A percentile compares a stretch with the other conserved stretches of the same genome.
phyloP scores from a whole-genome alignment of 2,797 vertebrate genomes.

The Poecilia picta region DNA sequence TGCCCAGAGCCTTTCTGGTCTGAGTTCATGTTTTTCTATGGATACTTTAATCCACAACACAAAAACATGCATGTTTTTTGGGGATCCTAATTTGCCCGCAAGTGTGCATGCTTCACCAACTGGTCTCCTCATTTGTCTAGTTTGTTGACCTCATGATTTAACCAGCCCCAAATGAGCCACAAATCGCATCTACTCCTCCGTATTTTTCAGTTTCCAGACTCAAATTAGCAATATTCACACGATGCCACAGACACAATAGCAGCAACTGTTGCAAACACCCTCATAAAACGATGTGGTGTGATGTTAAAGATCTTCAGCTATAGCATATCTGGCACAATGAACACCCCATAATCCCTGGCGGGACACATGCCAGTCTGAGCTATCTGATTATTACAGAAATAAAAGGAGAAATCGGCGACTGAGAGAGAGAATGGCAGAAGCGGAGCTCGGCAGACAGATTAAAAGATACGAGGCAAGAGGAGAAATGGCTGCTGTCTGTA shows the following conservation, averaged over 20 bases:
- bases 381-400: slow-evolving; percentile 47
- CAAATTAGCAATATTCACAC: neutral
- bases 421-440: slow-evolving; percentile 34
- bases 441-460: slow-evolving; percentile 39
- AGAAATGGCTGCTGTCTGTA: slow-evolving; percentile 27
- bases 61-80: neutral
- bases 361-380: slow-evolving; percentile 45
- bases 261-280: neutral
- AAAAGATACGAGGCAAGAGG: slow-evolving; percentile 32
- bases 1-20: neutral
- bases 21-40: neutral
- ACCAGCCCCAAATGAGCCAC: neutral
- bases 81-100: neutral
- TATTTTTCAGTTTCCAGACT: neutral
- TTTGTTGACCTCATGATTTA: neutral
- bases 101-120: neutral
- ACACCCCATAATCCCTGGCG: slow-evolving; percentile 24
- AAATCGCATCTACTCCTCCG: neutral
- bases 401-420: slow-evolving; percentile 25
- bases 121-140: neutral
- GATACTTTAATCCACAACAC: neutral
- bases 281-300: neutral
- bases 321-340: slow-evolving; percentile 19
- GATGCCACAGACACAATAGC: neutral
- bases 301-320: slow-evolving; percentile 17